These are phyloP conservation scores for Ameiurus melas DNA, from an alignment of 2,113 vertebrate genomes.

Conservation along the genomic window DNA sequence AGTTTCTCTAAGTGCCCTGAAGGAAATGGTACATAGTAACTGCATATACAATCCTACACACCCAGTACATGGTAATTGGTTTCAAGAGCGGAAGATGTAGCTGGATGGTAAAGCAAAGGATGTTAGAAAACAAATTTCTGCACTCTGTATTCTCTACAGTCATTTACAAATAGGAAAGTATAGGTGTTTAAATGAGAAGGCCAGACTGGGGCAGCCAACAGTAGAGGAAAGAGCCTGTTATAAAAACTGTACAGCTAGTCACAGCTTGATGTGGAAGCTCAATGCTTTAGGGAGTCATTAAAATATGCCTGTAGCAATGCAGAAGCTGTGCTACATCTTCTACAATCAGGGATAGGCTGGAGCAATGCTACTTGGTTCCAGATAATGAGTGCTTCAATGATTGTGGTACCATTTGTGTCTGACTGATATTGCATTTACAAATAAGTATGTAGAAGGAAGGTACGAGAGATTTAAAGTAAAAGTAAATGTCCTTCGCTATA, in stretches of 20 bases:
- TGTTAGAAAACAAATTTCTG: slow-evolving; percentile 20
- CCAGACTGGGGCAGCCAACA: slow-evolving; percentile 6
- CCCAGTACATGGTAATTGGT: slow-evolving; percentile 24
- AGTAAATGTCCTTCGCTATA: neutral
- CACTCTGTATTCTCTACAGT: slow-evolving; percentile 22
- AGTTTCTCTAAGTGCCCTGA: slow-evolving; percentile 17
- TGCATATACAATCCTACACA: slow-evolving; percentile 23
- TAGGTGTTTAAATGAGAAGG: slow-evolving; percentile 29
- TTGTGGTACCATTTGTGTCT: neutral
- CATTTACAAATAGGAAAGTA: neutral
- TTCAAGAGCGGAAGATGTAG: neutral
- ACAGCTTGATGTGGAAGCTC: slow-evolving; percentile 25
- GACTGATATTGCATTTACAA: neutral
- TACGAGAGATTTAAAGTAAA: neutral
- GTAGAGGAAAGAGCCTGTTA: slow-evolving; percentile 1
- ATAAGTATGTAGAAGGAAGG: neutral
- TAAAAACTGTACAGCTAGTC: slow-evolving; percentile 19
- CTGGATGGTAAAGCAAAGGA: slow-evolving; percentile 23
- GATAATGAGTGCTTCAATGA: neutral
- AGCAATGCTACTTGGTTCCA: neutral
- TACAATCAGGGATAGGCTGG: neutral
- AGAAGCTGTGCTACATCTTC: neutral
- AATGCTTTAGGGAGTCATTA: slow-evolving; percentile 38
- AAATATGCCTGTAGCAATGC: neutral
- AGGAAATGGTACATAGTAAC: slow-evolving; percentile 26